phyloP scores from a whole-genome alignment of 2,113 vertebrate species.

The Arvicanthis niloticus region DNA sequence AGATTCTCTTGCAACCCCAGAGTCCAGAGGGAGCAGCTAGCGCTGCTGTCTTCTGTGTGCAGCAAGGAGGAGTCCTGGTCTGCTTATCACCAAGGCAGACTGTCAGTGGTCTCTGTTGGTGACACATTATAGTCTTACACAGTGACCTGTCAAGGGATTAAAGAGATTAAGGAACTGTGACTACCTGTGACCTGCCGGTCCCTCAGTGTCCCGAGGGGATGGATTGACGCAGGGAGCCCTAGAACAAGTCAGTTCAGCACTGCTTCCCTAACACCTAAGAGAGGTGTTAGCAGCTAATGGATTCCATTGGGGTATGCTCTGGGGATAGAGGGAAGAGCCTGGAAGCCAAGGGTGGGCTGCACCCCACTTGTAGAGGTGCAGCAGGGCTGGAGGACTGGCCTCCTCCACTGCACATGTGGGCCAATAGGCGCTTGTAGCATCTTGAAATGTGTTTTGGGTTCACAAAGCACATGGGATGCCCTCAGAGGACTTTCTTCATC shows the following conservation, averaged over 20 bases:
- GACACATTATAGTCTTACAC: neutral
- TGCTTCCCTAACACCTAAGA: neutral
- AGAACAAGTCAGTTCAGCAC: neutral
- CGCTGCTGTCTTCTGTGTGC: neutral
- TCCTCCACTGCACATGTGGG: neutral
- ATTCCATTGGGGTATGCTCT: neutral
- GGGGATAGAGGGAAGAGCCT: neutral
- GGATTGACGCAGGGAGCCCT: neutral
- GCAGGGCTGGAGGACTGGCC: fast-evolving
- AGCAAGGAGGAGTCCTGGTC: neutral
- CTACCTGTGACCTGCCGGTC: neutral
- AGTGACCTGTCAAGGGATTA: neutral
- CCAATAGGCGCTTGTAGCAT: neutral
- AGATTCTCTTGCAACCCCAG: neutral
- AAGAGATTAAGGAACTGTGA: neutral
- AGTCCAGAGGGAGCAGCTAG: neutral
- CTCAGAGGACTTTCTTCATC: neutral
- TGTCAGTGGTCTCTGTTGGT: neutral
- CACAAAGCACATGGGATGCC: neutral
- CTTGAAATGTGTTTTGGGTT: neutral
- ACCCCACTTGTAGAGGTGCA: neutral
- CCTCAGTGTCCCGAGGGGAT: neutral
- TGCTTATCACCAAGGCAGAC: neutral
- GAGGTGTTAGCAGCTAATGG: neutral
- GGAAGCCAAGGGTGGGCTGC: neutral